Conservation (phyloP, 2,888 invertebrate species). For the Drosophila gaucha region DNA sequence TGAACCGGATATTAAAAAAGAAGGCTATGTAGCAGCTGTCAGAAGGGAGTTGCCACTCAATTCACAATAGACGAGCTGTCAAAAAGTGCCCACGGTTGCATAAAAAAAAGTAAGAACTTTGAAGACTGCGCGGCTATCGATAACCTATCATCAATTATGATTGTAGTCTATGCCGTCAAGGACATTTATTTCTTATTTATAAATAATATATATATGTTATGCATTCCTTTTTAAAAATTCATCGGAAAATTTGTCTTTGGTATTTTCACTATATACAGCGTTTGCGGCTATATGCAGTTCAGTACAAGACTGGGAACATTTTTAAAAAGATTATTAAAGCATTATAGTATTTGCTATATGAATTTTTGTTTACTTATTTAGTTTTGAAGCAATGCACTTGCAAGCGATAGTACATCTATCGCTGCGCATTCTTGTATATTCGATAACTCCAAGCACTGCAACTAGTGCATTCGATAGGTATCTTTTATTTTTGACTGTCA, state of each 20-base stretch:
- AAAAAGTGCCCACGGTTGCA: slow-evolving; percentile 28
- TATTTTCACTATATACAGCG: no score
- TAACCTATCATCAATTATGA: background rate
- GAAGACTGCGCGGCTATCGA: background rate
- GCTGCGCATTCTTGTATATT: background rate
- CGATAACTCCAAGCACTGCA: slow-evolving; percentile 29
- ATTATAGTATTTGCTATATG: background rate
- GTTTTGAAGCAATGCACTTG: no score
- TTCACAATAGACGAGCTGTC: slow-evolving; percentile 47
- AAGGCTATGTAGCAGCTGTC: slow-evolving; percentile 65
- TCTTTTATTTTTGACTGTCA: slow-evolving; percentile 31
- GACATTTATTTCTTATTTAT: background rate
- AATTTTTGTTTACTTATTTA: background rate
- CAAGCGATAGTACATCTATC: background rate
- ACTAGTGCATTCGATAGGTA: slow-evolving; percentile 26
- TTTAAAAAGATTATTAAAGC: background rate
- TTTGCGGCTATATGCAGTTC: background rate
- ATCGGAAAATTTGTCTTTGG: background rate
- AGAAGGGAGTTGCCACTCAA: slow-evolving; percentile 28
- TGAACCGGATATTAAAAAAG: slow-evolving; percentile 84
- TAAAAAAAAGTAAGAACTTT: background rate
- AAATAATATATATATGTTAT: background rate
- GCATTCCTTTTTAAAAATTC: background rate
- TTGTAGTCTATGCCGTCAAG: background rate
- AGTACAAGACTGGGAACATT: background rate